These are phyloP conservation scores for Myrmecophaga tridactyla DNA, from an alignment of 2,113 vertebrate species.

Conservation along the genomic window DNA sequence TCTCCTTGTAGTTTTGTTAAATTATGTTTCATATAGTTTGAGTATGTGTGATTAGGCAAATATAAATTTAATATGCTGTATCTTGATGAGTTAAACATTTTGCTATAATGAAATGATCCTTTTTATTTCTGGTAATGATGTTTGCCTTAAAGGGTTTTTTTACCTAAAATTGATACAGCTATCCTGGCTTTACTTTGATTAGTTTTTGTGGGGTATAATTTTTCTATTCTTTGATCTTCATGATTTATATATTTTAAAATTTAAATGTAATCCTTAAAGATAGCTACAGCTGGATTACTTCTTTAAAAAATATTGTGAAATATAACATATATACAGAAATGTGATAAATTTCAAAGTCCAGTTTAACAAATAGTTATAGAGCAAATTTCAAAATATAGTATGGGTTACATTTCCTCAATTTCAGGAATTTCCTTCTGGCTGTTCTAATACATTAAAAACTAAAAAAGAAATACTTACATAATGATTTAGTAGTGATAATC, in stretches of 20 bases:
- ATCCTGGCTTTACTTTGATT: not conserved
- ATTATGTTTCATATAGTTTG: not conserved
- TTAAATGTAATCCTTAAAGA: not conserved
- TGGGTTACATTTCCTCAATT: too few relatives aligned
- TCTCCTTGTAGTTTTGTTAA: not conserved
- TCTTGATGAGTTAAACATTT: not conserved
- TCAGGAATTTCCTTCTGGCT: too few relatives aligned
- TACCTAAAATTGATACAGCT: not conserved
- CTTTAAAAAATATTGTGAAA: too few relatives aligned
- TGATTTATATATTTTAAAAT: not conserved
- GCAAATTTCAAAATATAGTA: too few relatives aligned
- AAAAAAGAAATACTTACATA: too few relatives aligned
- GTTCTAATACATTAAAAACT: too few relatives aligned
- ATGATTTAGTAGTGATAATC: too few relatives aligned
- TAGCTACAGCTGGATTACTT: not conserved
- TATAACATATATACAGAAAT: too few relatives aligned
- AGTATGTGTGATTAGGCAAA: not conserved
- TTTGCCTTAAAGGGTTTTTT: not conserved
- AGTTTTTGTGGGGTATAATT: not conserved
- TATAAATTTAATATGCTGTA: not conserved
- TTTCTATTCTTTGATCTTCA: not conserved
- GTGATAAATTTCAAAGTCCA: too few relatives aligned
- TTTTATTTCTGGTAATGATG: not conserved
- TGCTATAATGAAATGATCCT: not conserved
- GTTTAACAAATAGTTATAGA: too few relatives aligned